Percentiles rank a stretch among this genome's conserved stretches.
These are phyloP conservation scores for Eulemur rubriventer DNA, from an alignment of 2,797 vertebrate genomes.

Conservation along the genomic window DNA sequence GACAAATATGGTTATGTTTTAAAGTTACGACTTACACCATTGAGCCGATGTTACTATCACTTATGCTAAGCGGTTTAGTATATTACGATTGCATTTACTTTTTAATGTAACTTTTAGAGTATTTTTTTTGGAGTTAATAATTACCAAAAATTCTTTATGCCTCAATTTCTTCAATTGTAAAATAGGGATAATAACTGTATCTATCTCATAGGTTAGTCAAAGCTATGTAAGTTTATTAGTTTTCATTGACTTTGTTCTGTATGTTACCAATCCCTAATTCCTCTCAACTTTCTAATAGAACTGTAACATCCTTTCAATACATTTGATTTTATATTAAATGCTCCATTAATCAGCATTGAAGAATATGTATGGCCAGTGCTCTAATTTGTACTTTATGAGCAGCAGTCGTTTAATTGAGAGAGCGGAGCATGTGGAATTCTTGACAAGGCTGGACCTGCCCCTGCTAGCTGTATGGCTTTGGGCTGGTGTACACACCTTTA, in stretches of 20 bases:
- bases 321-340: neutral
- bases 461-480: neutral
- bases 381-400: neutral
- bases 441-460: neutral
- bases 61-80: neutral
- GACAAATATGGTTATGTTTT: too few relatives aligned
- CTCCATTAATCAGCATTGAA: neutral
- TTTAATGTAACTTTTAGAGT: neutral
- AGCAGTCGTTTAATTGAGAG: neutral
- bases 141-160: neutral
- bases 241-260: neutral
- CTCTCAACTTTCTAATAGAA: neutral
- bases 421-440: neutral
- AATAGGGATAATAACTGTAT: neutral
- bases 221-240: neutral
- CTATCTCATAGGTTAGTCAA: neutral
- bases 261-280: neutral
- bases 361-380: neutral
- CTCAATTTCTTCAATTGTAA: neutral
- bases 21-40: neutral
- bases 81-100: neutral
- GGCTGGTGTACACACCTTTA: neutral
- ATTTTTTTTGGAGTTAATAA: neutral
- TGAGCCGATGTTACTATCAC: neutral
- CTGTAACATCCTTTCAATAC: neutral